Percentiles rank a stretch among this genome's conserved stretches.
These are phyloP conservation scores for Sarcophaga subvicina DNA, from an alignment of 2,888 invertebrate species.

Conservation along the genomic window DNA sequence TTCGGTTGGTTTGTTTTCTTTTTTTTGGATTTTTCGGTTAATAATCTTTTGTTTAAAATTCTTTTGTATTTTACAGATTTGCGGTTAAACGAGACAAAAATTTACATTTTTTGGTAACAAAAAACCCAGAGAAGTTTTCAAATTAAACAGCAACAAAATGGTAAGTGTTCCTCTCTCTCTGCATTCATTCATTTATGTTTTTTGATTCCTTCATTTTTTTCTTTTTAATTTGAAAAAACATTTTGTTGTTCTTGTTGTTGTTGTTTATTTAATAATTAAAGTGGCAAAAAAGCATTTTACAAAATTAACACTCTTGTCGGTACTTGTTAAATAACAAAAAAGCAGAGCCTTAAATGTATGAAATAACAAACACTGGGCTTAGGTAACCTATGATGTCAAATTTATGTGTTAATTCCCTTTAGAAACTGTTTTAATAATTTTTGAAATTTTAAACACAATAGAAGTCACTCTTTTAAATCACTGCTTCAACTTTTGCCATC, in stretches of 20 bases:
- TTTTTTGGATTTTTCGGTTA: neutral
- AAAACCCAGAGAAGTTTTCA: neutral
- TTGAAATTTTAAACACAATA: too few species aligned
- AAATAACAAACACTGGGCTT: neutral
- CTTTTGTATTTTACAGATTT: slow-evolving; percentile 37
- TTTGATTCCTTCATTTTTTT: too few species aligned
- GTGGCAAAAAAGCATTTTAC: slow-evolving; percentile 23
- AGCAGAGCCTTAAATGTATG: neutral
- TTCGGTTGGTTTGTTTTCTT: neutral
- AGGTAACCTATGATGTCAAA: slow-evolving; percentile 17
- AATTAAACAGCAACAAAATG: slow-evolving; percentile 39
- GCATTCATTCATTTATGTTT: too few species aligned
- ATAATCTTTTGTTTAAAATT: slow-evolving; percentile 10
- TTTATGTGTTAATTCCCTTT: neutral
- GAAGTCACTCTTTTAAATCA: too few species aligned
- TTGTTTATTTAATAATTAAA: slow-evolving; percentile 44
- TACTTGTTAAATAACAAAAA: neutral
- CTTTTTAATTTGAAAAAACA: neutral
- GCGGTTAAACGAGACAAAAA: slow-evolving; percentile 1
- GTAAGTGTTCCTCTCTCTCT: slow-evolving; percentile 32
- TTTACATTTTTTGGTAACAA: neutral
- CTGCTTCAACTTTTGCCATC: neutral
- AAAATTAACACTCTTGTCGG: slow-evolving; percentile 23
- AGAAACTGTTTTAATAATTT: too few species aligned
- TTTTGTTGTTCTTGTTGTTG: neutral